Base-by-base conservation (phyloP, 2,888 invertebrate genomes). In the Brachynemurus nebulosus region DNA sequence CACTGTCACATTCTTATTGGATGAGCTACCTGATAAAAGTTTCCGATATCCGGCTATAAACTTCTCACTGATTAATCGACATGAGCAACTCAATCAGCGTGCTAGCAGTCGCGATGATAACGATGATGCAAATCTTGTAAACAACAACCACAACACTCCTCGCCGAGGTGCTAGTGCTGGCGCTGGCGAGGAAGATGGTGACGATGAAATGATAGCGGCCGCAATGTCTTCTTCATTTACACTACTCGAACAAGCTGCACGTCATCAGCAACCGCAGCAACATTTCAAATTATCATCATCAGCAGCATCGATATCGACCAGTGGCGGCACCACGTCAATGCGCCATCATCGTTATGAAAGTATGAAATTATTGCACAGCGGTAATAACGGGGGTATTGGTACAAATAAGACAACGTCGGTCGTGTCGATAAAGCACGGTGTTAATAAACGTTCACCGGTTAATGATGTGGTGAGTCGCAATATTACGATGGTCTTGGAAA, bases 401-500 rank as follows among this genome's bases (percentile, higher is more conserved):
- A n/a, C n/a, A n/a, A 39, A 20, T 6, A 16, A n/a, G 37, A 39
- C 18, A 12, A 9, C 8, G 20, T 18, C 14, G 4, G n/a, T n/a
- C n/a, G n/a, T n/a, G n/a, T 30, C 30, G n/a, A n/a, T 30, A 5
- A 30, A 11, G 4, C 30, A 30, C 5, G 30, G 5, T 6, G 36
- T 44, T 21, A 40, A 12, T 33, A 38, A 56, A 62, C 66, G 76
- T 45, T 74, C 73, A 45, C 63, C 66, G 1, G 69, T 76, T 19
- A 79, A 77, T 52, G 83, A 83, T 53, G 74, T 78, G 23, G 75
- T 89, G 11, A 86, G 86, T 44, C 80, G 78, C 56, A 90, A 90
- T 59, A 90, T 90, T 50, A 86, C 88, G 1, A 73, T 80, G 58
- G 80, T 90, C 4, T 66, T 91, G 52, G 90, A 90, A 59, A 88